phyloP scores from a whole-genome alignment of 2,113 vertebrate species.

The Podarcis raffonei region DNA sequence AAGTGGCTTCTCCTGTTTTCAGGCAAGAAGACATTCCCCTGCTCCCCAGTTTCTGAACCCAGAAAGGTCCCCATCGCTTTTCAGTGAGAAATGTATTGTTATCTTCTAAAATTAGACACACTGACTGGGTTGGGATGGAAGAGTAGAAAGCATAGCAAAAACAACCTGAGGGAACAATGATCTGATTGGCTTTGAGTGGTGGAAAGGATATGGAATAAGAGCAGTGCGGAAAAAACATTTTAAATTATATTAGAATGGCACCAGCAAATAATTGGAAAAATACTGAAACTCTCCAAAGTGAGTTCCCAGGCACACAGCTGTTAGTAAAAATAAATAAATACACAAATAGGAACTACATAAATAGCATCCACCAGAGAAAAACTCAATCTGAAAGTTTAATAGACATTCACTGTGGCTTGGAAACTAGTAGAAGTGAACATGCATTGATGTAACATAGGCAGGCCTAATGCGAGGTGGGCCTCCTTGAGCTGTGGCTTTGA shows the following conservation, averaged over 20 bases:
- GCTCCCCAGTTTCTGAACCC: neutral
- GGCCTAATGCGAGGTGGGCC: neutral
- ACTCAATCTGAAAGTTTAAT: neutral
- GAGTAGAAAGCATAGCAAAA: conserved; percentile 27
- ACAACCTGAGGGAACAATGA: conserved; percentile 34
- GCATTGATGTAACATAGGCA: neutral
- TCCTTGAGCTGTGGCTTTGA: neutral
- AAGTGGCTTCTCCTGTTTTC: neutral
- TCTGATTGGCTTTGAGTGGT: neutral
- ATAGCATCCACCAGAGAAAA: conserved; percentile 2
- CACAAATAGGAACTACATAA: neutral
- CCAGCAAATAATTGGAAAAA: conserved; percentile 48
- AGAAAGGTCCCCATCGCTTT: neutral
- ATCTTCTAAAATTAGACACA: conserved; percentile 2
- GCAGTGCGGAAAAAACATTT: conserved; percentile 26
- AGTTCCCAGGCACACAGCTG: conserved; percentile 37
- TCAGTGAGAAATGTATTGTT: neutral
- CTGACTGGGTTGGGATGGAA: conserved; percentile 28
- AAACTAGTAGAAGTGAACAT: neutral
- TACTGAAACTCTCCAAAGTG: conserved; percentile 39
- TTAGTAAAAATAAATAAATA: neutral
- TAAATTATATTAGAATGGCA: conserved; percentile 23
- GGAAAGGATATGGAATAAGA: neutral
- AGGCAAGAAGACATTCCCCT: neutral
- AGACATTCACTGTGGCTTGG: neutral